Evolutionary conservation across 2,797 vertebrate genomes (phyloP).

Genomic region (Sebastes hubbsi): DNA sequence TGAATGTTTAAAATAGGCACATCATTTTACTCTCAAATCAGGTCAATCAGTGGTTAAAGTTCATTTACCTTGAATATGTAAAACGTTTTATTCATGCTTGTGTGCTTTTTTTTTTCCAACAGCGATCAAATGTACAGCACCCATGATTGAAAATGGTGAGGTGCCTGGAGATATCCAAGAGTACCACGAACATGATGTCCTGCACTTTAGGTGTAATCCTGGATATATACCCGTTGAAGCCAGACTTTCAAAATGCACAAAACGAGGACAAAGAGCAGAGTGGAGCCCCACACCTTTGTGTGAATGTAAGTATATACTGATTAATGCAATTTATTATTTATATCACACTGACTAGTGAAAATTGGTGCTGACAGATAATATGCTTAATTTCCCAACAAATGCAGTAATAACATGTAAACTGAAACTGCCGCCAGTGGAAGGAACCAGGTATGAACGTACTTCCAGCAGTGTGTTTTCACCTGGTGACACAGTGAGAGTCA

Average conservation of each 20-base stretch:
- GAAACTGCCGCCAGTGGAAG: fast-evolving
- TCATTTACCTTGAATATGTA: too few relatives aligned
- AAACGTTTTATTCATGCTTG: not conserved
- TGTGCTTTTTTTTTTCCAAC: slow-evolving; percentile 14
- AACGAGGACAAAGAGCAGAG: not conserved
- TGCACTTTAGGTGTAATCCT: not conserved
- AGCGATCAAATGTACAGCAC: slow-evolving; percentile 14
- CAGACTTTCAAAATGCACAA: slow-evolving; percentile 30
- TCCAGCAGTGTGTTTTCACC: slow-evolving; percentile 29
- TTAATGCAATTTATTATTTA: not conserved
- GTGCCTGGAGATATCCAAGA: fast-evolving
- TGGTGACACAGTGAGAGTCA: slow-evolving; percentile 20
- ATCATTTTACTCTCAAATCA: not conserved
- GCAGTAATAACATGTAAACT: slow-evolving; percentile 61
- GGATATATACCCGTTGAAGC: fast-evolving
- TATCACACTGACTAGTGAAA: not conserved
- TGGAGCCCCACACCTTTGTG: slow-evolving; percentile 63
- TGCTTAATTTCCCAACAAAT: not conserved
- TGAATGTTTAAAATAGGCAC: not conserved
- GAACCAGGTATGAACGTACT: not conserved
- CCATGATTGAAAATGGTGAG: slow-evolving; percentile 2
- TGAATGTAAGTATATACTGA: slow-evolving; percentile 41
- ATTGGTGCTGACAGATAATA: not conserved
- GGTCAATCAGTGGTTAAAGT: not conserved
- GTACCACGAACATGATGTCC: not conserved